Conservation (phyloP, 2,113 vertebrate species). For the Ochotona princeps region DNA sequence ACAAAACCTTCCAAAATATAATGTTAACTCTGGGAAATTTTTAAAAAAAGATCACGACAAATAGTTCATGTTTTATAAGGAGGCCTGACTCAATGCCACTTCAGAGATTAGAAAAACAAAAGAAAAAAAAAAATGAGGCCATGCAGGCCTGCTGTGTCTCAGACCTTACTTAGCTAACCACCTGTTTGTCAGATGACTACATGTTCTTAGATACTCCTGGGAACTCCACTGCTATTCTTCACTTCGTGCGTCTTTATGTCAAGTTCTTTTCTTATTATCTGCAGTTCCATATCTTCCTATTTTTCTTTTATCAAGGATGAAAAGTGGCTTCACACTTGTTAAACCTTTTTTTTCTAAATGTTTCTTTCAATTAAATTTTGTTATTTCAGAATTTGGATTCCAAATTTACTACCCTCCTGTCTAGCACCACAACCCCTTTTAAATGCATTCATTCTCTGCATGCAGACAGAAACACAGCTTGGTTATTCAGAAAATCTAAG, state of each 20-base stretch:
- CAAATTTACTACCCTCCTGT: slow-evolving; percentile 31
- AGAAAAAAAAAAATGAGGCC: neutral
- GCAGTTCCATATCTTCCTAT: neutral
- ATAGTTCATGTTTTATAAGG: neutral
- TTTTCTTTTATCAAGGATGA: neutral
- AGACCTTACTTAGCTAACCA: neutral
- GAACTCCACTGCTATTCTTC: fast-evolving
- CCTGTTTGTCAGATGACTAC: neutral
- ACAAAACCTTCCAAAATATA: neutral
- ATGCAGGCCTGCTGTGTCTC: neutral
- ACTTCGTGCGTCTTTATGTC: neutral
- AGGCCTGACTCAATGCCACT: neutral
- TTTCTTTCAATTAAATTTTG: neutral
- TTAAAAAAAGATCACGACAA: neutral
- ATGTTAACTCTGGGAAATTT: neutral
- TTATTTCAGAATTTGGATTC: slow-evolving; percentile 6
- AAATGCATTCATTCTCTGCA: neutral
- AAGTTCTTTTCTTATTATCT: neutral
- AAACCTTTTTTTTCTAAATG: neutral
- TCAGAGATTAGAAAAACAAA: neutral
- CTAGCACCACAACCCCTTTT: neutral
- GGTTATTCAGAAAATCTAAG: neutral
- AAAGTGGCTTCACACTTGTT: neutral
- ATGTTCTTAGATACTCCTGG: neutral
- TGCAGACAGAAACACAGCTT: neutral